phyloP scores from a whole-genome alignment of 2,113 vertebrate genomes.

The Apteryx owenii region DNA sequence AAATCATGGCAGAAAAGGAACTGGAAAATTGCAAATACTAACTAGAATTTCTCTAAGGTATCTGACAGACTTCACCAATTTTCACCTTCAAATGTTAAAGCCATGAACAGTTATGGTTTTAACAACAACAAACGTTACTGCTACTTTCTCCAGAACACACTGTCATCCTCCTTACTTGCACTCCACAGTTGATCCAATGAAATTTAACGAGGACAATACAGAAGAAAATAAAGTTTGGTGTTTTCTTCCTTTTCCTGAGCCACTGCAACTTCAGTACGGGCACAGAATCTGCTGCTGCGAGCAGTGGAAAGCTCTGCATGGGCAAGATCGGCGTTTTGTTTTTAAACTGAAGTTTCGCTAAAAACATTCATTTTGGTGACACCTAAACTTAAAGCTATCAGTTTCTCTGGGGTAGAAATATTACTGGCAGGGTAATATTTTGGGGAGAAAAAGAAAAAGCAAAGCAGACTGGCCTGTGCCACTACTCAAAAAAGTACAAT shows the following conservation, averaged over 20 bases:
- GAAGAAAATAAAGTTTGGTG: neutral
- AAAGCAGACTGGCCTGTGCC: neutral
- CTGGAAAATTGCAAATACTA: neutral
- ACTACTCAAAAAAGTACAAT: neutral
- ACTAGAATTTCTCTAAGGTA: neutral
- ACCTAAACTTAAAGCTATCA: neutral
- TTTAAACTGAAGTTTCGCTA: neutral
- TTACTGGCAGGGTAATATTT: neutral
- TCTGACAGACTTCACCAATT: neutral
- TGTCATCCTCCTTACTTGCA: constrained; percentile 15
- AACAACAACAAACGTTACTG: neutral
- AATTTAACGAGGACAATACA: neutral
- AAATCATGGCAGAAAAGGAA: neutral
- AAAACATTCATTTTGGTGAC: neutral
- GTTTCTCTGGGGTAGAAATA: neutral
- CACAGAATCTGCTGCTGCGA: neutral
- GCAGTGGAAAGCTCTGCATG: neutral
- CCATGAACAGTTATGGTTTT: neutral
- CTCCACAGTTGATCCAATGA: constrained; percentile 1
- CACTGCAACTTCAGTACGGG: constrained; percentile 21
- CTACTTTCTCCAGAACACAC: constrained; percentile 47
- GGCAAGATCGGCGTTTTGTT: neutral
- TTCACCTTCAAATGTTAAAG: neutral
- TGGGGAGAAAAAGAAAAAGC: neutral
- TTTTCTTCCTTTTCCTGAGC: neutral